Evolutionary conservation across 2,888 invertebrate genomes (phyloP), one percentile per base, ranked within the genome.

Genomic region (Pemphredon lugubris): DNA sequence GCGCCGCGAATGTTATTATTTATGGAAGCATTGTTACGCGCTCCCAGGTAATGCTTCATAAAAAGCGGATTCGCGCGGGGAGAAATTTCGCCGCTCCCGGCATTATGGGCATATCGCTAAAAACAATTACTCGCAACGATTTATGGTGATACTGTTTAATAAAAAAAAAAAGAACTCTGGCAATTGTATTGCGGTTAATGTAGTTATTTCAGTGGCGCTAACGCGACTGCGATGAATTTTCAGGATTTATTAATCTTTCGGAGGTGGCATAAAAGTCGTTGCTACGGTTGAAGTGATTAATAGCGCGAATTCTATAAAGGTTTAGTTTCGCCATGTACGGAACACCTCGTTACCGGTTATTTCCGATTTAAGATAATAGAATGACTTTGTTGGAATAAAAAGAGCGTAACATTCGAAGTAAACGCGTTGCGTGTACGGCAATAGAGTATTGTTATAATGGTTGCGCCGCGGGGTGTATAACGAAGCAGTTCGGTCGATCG

Each of bases 1-100:
- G 34, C 20, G 9, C 2, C 48, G 58, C 37, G 53, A 59, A 53
- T 42, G 70, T 67, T 44, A 68, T 70, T 67, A 70, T 70, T 70
- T 70, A 67, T 70, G 70, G 32, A 60, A 40, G 70, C 60, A 70
- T 70, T 70, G 70, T 70, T 70, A 70, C 70, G 60, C 42, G 60
- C 54, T 60, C 48, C 59, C 30, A 20, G 67, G 59, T 69, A 69
- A 69, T 67, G 70, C 39, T 57, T 70, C 60, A 60, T 67, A 67
- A 70, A 70, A 70, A 67, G 44, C 21, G 39, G 50, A 67, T 67
- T 48, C 54, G 3, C 54, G 21, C 13, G 54, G 34, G 20, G 34
- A 34, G n/a, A 34, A 34, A 34, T 34, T 34, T n/a, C 4, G 16
- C 40, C 66, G 47, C n/a, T 7, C 58, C 30, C 53, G 59, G 47